Evolutionary conservation across 2,888 invertebrate genomes (phyloP).

Genomic region (Acrocyrtus sp.): DNA sequence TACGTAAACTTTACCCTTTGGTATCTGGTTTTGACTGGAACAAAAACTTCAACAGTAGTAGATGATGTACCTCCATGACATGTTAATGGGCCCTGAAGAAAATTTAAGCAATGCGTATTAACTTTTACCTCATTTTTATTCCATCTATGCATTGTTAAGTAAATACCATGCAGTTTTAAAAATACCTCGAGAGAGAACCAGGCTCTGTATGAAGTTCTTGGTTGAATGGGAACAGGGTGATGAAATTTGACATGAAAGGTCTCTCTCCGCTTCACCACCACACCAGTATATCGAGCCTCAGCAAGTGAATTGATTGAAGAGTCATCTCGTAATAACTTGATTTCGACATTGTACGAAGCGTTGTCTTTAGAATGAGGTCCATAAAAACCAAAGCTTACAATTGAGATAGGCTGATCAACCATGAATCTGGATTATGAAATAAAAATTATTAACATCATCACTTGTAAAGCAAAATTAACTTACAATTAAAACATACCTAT

Average conservation of each 20-base stretch:
- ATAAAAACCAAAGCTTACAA: conserved; percentile 54
- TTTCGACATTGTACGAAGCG: conserved; percentile 45
- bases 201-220: conserved; percentile 44
- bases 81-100: conserved; percentile 49
- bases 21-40: conserved; percentile 46
- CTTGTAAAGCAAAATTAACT: neutral
- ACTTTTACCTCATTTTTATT: neutral
- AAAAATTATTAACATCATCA: neutral
- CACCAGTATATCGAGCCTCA: conserved; percentile 25
- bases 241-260: conserved; percentile 54
- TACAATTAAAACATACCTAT: no score
- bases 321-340: conserved; percentile 49
- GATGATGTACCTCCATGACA: conserved; percentile 43
- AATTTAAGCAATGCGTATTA: conserved; percentile 8
- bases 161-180: no score
- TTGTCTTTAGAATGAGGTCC: conserved; percentile 46
- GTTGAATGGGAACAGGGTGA: conserved; percentile 42
- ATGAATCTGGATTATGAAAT: conserved; percentile 35
- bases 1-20: conserved; percentile 44
- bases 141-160: neutral
- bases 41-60: conserved; percentile 38
- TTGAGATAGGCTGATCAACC: conserved; percentile 42
- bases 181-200: conserved; percentile 55
- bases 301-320: conserved; percentile 21
- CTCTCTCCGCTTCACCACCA: conserved; percentile 44